Evolutionary conservation across 2,113 vertebrate genomes (phyloP).

Genomic region (Equus przewalskii): DNA sequence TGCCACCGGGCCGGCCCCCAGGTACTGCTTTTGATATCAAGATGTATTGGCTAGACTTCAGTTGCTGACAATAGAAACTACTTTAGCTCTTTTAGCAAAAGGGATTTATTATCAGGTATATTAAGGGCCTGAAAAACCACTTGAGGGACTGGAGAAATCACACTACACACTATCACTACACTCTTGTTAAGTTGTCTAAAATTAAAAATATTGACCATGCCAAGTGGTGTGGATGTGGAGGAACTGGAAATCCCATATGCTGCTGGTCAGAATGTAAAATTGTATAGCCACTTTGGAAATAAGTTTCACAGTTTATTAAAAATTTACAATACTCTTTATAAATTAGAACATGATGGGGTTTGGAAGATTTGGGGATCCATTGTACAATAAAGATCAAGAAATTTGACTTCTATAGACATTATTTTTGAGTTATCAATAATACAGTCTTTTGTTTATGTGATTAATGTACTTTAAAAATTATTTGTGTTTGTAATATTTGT

Average conservation of each 20-base stretch:
- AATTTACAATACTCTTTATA: neutral
- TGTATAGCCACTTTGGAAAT: too few relatives aligned
- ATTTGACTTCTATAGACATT: neutral
- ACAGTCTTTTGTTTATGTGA: neutral
- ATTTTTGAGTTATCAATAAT: conserved; percentile 27
- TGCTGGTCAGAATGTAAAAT: too few relatives aligned
- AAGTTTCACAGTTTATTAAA: too few relatives aligned
- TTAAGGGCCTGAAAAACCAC: neutral
- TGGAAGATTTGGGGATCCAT: neutral
- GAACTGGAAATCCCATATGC: too few relatives aligned
- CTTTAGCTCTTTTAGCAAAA: neutral
- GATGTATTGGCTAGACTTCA: neutral
- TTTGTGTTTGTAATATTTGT: conserved; percentile 30
- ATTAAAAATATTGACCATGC: neutral
- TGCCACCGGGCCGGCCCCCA: too few relatives aligned
- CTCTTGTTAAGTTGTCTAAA: neutral
- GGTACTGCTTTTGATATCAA: neutral
- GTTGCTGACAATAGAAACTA: neutral
- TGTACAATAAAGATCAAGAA: neutral
- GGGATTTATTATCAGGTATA: neutral
- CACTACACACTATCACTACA: neutral
- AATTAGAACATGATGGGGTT: neutral
- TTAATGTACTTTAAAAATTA: neutral
- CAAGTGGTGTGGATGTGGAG: too few relatives aligned
- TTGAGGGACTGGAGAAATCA: neutral